These are phyloP conservation scores for Carcina quercana DNA, from an alignment of 2,888 invertebrate species.

Conservation along the genomic window DNA sequence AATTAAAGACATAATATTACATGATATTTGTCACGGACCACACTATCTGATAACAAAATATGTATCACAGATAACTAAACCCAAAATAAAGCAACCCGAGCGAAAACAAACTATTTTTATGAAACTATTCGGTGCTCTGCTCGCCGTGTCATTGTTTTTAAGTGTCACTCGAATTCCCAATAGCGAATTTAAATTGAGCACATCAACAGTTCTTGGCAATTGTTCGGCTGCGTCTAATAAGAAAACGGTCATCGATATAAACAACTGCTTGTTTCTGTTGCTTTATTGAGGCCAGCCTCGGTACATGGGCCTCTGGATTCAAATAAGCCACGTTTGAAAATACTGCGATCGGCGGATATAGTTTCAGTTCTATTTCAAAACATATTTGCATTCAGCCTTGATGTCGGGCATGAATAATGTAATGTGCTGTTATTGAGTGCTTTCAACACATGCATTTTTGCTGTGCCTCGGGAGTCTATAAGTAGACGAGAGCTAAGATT, in stretches of 20 bases:
- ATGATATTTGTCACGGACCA: neutral
- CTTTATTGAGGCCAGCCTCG: too few relatives aligned
- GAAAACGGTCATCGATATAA: conserved; percentile 33
- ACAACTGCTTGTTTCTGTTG: conserved; percentile 21
- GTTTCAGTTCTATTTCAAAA: conserved; percentile 20
- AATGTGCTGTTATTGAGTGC: conserved; percentile 34
- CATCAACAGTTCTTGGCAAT: conserved; percentile 33
- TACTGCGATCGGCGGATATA: conserved; percentile 17
- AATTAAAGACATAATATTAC: too few relatives aligned
- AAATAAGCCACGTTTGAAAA: too few relatives aligned
- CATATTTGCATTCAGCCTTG: conserved; percentile 47
- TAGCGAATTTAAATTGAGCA: conserved; percentile 9
- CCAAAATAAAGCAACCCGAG: too few relatives aligned
- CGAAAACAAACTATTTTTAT: conserved; percentile 1
- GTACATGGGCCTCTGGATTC: too few relatives aligned
- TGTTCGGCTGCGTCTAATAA: conserved; percentile 24
- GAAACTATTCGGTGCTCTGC: too few relatives aligned
- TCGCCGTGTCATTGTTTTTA: neutral
- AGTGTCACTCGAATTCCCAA: neutral
- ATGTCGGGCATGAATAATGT: conserved; percentile 36
- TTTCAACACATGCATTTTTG: conserved; percentile 31
- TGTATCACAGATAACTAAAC: too few relatives aligned
- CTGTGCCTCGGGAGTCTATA: too few relatives aligned
- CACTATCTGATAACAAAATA: neutral
- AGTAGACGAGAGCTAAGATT: conserved; percentile 2